Evolutionary conservation across 2,888 invertebrate genomes (phyloP), one percentile per base, ranked within the genome.

Genomic region (Alsophila aescularia): DNA sequence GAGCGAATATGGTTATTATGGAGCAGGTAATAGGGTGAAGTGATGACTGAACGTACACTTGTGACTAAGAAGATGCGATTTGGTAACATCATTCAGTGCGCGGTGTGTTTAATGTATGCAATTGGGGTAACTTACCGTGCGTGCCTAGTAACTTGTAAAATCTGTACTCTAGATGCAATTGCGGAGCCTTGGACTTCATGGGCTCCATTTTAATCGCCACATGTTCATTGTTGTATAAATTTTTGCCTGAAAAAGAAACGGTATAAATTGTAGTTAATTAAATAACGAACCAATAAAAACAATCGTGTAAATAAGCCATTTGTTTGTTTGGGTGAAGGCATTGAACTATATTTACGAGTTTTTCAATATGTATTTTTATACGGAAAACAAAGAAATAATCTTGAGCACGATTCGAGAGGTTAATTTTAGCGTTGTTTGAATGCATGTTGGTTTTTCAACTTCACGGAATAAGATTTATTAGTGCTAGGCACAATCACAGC

Each of bases 141-240:
- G 97, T 96, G 92, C 99, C 99, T 93, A 99, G 95, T 93, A 99
- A 95, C 94, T 99, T 99, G 94, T 99, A 99, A 95, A 99, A 99
- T 94, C 99, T 95, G 95, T 99, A 99, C 94, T 99, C 99, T 94
- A 99, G 95, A 92, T 99, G 99, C 85, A 99, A 94, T 93, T 99
- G 99, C 66, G 99, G 99, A 84, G 99, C 99, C 94, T 99, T 98
- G 77, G 99, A 98, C 93, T 99, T 99, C 98, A 99, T 99, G 80
- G 98, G 98, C 95, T 99, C 99, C 98, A 99, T 96, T 94, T 99
- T 99, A 92, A 99, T 99, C 90, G 99, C 99, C 92, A 99, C 99
- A 94, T 99, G 99, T 94, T 99, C 99, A 94, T 98, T 99, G 95
- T 98, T 99, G 95, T 99, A 99, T 84, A 99, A 95, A 93, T 99